Conservation (phyloP, 2,888 invertebrate species). For the Marasmarcha lunaedactyla region DNA sequence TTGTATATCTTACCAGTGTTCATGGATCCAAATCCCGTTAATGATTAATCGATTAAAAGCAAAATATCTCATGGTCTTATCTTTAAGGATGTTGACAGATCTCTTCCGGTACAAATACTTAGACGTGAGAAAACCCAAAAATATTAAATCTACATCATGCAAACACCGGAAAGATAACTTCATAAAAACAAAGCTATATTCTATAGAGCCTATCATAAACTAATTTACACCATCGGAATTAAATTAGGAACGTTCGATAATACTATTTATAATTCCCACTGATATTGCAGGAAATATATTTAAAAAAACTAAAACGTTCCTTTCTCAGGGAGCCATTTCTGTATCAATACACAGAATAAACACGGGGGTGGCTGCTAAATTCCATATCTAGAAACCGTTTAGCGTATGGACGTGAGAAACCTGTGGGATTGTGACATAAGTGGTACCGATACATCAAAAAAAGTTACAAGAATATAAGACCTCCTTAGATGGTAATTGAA, state of each 20-base stretch:
- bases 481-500: slow-evolving; percentile 11
- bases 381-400: slow-evolving; percentile 46
- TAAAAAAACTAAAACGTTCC: slow-evolving; percentile 25
- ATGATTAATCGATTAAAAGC: slow-evolving; percentile 1
- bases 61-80: slow-evolving; percentile 1
- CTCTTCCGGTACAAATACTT: slow-evolving; percentile 25
- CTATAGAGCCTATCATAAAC: neutral
- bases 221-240: slow-evolving; percentile 1
- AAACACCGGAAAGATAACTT: slow-evolving; percentile 3
- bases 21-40: too few relatives aligned
- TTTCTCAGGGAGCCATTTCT: slow-evolving; percentile 14
- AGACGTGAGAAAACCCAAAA: slow-evolving; percentile 21
- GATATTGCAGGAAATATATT: slow-evolving; percentile 26
- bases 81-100: slow-evolving; percentile 22
- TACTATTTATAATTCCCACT: slow-evolving; percentile 56
- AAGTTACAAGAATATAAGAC: slow-evolving; percentile 9
- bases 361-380: slow-evolving; percentile 57
- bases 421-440: slow-evolving; percentile 16
- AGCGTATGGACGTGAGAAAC: slow-evolving; percentile 13
- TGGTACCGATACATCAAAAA: slow-evolving; percentile 11
- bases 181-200: slow-evolving; percentile 3
- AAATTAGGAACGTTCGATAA: slow-evolving; percentile 27
- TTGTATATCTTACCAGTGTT: too few relatives aligned
- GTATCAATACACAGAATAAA: slow-evolving; percentile 44
- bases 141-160: slow-evolving; percentile 1